Conservation (phyloP, 2,888 invertebrate genomes). For the Eupithecia insigniata region DNA sequence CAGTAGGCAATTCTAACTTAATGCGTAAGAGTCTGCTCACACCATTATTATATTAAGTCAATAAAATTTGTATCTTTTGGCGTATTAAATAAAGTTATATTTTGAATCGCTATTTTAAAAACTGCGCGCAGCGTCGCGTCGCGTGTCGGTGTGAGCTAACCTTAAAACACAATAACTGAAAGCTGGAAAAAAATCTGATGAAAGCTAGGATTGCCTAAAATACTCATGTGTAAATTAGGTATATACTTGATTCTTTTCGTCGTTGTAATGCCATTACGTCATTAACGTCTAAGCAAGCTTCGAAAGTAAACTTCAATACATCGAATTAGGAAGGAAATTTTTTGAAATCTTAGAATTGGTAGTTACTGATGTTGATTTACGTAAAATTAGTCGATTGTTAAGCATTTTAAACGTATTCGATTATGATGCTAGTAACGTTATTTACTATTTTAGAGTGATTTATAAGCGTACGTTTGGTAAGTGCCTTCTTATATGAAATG, state of each 20-base stretch:
- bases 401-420: slow-evolving; percentile 61
- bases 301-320: slow-evolving; percentile 73
- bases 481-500: slow-evolving; percentile 59
- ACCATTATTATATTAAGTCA: too few relatives aligned
- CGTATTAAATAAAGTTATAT: too few relatives aligned
- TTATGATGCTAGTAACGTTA: slow-evolving; percentile 56
- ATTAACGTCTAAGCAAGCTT: slow-evolving; percentile 67
- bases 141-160: too few relatives aligned
- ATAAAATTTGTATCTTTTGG: too few relatives aligned
- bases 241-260: slow-evolving; percentile 59
- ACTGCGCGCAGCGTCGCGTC: too few relatives aligned
- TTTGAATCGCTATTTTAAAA: too few relatives aligned
- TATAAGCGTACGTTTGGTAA: slow-evolving; percentile 49
- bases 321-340: slow-evolving; percentile 74
- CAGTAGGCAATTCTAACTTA: slow-evolving; percentile 42
- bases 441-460: slow-evolving; percentile 56
- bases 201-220: neutral
- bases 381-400: slow-evolving; percentile 63
- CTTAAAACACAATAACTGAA: neutral
- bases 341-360: slow-evolving; percentile 65
- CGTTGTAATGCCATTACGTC: slow-evolving; percentile 73
- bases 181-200: neutral
- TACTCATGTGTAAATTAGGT: slow-evolving; percentile 5
- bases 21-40: too few relatives aligned
- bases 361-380: slow-evolving; percentile 61